phyloP scores from a whole-genome alignment of 2,888 invertebrate species.

The Conchocele bisecta region DNA sequence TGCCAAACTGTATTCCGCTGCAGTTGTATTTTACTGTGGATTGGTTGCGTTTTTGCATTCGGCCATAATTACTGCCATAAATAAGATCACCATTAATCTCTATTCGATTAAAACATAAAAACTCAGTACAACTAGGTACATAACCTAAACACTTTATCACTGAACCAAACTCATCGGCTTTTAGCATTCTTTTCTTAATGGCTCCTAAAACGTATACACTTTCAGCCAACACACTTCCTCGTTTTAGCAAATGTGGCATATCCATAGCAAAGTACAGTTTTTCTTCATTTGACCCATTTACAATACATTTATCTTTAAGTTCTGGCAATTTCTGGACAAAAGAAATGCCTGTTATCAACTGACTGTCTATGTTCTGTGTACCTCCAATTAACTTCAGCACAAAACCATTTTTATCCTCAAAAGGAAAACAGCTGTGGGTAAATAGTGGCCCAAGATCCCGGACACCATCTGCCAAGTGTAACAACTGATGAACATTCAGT shows the following conservation, averaged over 20 bases:
- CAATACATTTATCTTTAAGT: conserved; percentile 39
- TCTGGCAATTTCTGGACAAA: conserved; percentile 55
- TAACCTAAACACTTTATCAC: conserved; percentile 16
- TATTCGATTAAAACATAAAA: conserved; percentile 18
- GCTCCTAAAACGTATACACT: conserved; percentile 34
- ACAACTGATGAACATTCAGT: conserved; percentile 49
- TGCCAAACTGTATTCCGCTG: too few species aligned
- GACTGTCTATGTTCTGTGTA: conserved; percentile 52
- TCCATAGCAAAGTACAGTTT: conserved; percentile 40
- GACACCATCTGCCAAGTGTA: conserved; percentile 54
- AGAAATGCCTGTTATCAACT: conserved; percentile 53
- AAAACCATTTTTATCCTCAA: conserved; percentile 53
- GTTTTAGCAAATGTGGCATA: conserved; percentile 29
- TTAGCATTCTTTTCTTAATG: conserved; percentile 20
- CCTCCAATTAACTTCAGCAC: conserved; percentile 47
- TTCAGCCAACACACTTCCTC: conserved; percentile 16
- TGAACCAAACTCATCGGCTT: conserved; percentile 21
- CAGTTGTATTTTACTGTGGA: too few species aligned
- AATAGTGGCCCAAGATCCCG: conserved; percentile 49
- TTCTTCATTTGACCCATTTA: conserved; percentile 26
- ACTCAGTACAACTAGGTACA: not conserved
- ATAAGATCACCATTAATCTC: conserved; percentile 20
- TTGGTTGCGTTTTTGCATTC: conserved; percentile 47
- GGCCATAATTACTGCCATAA: conserved; percentile 30
- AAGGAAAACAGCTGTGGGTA: conserved; percentile 54